Percentiles rank a stretch among this genome's conserved stretches.
Evolutionary conservation across 1,140 invertebrate genomes (phyloP).

Genomic region (Leptinotarsa defecta): DNA sequence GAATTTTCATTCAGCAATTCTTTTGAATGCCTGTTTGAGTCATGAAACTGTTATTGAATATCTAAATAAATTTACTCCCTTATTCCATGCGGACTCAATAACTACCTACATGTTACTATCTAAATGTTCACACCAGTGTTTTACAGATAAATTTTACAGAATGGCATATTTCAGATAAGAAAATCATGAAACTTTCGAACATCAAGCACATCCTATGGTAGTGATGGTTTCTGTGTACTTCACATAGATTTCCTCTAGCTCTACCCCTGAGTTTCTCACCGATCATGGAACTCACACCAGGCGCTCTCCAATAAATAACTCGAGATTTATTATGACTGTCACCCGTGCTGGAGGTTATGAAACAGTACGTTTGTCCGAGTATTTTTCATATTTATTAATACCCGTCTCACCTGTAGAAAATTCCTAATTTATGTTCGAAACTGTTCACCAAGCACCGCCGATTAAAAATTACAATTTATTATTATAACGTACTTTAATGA

Average conservation of each 20-base stretch:
- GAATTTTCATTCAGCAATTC: too few relatives aligned
- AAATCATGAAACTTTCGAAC: too few relatives aligned
- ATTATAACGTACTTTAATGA: slow-evolving; percentile 15
- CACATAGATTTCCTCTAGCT: background rate
- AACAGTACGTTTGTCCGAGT: slow-evolving; percentile 29
- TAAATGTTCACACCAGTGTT: too few relatives aligned
- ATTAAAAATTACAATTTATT: slow-evolving; percentile 21
- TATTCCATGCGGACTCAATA: too few relatives aligned
- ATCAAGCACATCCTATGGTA: background rate
- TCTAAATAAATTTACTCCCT: too few relatives aligned
- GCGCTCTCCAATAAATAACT: slow-evolving; percentile 26
- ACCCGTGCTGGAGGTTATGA: slow-evolving; percentile 26
- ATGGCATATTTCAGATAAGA: too few relatives aligned
- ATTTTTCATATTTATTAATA: slow-evolving; percentile 32
- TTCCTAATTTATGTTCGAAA: slow-evolving; percentile 21
- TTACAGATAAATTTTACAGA: too few relatives aligned
- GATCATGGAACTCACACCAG: slow-evolving; percentile 25
- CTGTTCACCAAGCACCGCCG: slow-evolving; percentile 10
- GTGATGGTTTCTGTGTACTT: background rate
- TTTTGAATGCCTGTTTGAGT: too few relatives aligned
- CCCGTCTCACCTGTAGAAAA: slow-evolving; percentile 26
- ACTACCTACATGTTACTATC: too few relatives aligned
- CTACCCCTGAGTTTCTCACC: slow-evolving; percentile 1
- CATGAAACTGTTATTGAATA: too few relatives aligned
- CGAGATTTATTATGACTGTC: slow-evolving; percentile 26